Evolutionary conservation across 2,888 invertebrate genomes (phyloP), one percentile per base, ranked within the genome.

Genomic region (Chamaedrilus cognettii): DNA sequence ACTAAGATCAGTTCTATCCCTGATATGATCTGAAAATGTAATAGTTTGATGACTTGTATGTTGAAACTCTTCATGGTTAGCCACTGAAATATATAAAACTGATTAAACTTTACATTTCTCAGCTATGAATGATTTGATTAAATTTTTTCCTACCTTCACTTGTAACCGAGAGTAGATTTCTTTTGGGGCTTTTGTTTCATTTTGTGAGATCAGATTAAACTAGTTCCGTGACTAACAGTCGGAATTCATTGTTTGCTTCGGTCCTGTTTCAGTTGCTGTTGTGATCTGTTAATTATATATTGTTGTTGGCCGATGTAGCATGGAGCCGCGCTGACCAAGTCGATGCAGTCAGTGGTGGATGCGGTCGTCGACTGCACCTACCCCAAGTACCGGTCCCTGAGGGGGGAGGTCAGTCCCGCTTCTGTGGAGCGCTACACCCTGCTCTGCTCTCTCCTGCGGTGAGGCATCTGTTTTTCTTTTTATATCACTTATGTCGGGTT

Each of bases 321-420:
- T 19, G 75, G 77, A 33, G 67, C 77, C 1, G 70, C 74, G 32
- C 70, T 83, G 49, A 79, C 91, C 0, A 78, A 78, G 66, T 78
- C 80, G 2, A 83, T 84, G 81, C 78, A 79, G 2, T 76, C 72
- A 65, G 80, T 83, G 65, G 81, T 96, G 93, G 94, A 94, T 80
- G 94, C 94, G 84, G 92, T 96, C 89, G 93, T 94, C 4, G 90
- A 90, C 78, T 90, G 91, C 73, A 94, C 95, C 3, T 90, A 91
- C 80, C 87, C 91, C n/a, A 55, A 55, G 52, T 62, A 62, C 32
- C 50, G 62, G 31, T 7, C 19, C 11, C 42, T 42, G 42, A 42
- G 42, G 19, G 19, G 11, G 11, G 42, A 42, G n/a, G n/a, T n/a
- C 19, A 42, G 42, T 42, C 11, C 11, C 11, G 42, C 42, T 42